These are phyloP conservation scores for Papilio aristodemus DNA, from an alignment of 1,140 invertebrate species.

Conservation along the genomic window DNA sequence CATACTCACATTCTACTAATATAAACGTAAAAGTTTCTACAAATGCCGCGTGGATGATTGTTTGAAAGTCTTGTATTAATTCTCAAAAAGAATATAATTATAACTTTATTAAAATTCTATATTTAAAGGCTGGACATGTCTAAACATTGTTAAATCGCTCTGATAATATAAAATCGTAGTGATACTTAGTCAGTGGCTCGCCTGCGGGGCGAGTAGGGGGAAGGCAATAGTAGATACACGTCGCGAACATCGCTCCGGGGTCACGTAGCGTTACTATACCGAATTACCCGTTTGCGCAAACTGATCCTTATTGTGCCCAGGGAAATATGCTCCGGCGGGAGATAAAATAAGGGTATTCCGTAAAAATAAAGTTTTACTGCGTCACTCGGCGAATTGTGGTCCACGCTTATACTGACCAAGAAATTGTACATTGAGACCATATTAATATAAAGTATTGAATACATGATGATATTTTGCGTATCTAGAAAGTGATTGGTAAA, in stretches of 20 bases:
- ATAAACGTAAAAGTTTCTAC: too few relatives aligned
- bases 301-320: constrained; percentile 62
- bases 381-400: constrained; percentile 33
- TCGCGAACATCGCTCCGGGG: constrained; percentile 53
- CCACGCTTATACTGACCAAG: not conserved
- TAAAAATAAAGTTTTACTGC: constrained; percentile 50
- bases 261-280: constrained; percentile 65
- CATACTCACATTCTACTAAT: too few relatives aligned
- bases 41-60: too few relatives aligned
- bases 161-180: constrained; percentile 61
- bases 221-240: constrained; percentile 62
- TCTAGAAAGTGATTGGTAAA: too few relatives aligned
- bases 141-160: constrained; percentile 37
- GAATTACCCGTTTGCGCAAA: constrained; percentile 67
- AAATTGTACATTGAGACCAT: not conserved
- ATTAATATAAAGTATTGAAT: not conserved
- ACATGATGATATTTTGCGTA: too few relatives aligned
- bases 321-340: constrained; percentile 53
- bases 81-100: too few relatives aligned
- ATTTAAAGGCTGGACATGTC: constrained; percentile 33
- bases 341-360: constrained; percentile 42
- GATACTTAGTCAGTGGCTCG: constrained; percentile 58
- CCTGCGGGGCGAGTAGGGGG: constrained; percentile 44
- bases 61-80: too few relatives aligned
- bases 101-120: too few relatives aligned